Conservation (phyloP, 2,888 invertebrate species). For the Sarcophaga rosellei region DNA sequence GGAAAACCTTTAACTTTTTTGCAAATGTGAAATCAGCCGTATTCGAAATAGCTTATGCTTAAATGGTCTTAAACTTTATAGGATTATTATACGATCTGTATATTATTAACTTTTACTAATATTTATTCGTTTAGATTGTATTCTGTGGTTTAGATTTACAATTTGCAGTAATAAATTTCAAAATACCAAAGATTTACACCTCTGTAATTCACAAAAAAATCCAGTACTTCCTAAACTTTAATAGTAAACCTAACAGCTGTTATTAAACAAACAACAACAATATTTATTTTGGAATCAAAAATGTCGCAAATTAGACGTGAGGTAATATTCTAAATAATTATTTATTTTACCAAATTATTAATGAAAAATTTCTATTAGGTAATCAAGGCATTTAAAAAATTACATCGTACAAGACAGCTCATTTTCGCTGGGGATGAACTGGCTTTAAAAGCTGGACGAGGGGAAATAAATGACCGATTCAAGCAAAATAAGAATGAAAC, state of each 20-base stretch:
- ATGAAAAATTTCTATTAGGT: conserved; percentile 81
- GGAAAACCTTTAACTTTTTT: too few relatives aligned
- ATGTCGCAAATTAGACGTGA: conserved; percentile 76
- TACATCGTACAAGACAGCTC: conserved; percentile 86
- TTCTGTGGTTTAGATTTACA: too few relatives aligned
- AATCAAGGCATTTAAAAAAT: conserved; percentile 86
- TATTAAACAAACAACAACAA: conserved; percentile 9
- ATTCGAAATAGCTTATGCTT: too few relatives aligned
- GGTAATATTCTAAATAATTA: conserved; percentile 66
- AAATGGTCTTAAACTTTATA: too few relatives aligned
- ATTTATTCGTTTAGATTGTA: too few relatives aligned
- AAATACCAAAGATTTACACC: neutral
- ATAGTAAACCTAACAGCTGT: conserved; percentile 21
- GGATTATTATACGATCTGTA: too few relatives aligned
- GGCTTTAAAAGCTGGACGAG: conserved; percentile 85
- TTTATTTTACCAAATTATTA: conserved; percentile 11
- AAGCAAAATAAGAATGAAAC: conserved; percentile 85
- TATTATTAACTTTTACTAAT: too few relatives aligned
- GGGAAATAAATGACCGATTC: conserved; percentile 90
- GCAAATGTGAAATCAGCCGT: too few relatives aligned
- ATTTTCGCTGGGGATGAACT: conserved; percentile 86
- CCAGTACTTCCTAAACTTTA: neutral
- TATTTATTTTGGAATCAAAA: neutral
- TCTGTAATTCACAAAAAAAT: conserved; percentile 2
- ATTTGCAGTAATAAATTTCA: too few relatives aligned